Conservation (phyloP, 2,113 vertebrate genomes). For the Ageneiosus marmoratus region DNA sequence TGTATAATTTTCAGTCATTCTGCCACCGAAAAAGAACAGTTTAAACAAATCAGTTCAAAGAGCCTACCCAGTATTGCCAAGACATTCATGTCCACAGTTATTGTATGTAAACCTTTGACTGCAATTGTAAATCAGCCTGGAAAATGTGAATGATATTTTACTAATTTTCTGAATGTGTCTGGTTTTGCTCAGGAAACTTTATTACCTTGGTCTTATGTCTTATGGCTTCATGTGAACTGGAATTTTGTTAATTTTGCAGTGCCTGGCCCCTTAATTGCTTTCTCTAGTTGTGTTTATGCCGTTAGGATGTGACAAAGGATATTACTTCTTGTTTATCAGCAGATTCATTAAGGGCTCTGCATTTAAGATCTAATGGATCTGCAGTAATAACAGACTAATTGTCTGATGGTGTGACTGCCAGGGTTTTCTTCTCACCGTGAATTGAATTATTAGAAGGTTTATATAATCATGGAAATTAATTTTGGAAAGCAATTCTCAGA, state of each 20-base stretch:
- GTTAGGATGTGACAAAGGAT: background rate
- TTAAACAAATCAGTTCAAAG: too few species aligned
- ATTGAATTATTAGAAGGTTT: background rate
- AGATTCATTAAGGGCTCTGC: background rate
- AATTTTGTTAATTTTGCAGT: background rate
- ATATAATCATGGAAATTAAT: slow-evolving; percentile 2
- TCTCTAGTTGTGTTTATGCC: background rate
- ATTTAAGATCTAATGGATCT: background rate
- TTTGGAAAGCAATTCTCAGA: background rate
- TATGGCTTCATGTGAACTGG: background rate
- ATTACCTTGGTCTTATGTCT: background rate
- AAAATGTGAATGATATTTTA: background rate
- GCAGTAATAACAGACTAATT: slow-evolving; percentile 5
- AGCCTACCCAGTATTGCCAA: too few species aligned
- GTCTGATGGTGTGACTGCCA: background rate
- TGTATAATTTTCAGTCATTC: too few species aligned
- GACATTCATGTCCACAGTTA: too few species aligned
- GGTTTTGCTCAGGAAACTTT: background rate
- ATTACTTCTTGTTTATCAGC: background rate
- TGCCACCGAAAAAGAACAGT: too few species aligned
- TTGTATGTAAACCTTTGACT: too few species aligned
- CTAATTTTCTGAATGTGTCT: background rate
- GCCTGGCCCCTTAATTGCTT: background rate
- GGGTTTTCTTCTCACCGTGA: background rate
- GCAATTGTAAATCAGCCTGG: too few species aligned